Evolutionary conservation across 2,797 vertebrate species (phyloP).

Genomic region (Anableps anableps): DNA sequence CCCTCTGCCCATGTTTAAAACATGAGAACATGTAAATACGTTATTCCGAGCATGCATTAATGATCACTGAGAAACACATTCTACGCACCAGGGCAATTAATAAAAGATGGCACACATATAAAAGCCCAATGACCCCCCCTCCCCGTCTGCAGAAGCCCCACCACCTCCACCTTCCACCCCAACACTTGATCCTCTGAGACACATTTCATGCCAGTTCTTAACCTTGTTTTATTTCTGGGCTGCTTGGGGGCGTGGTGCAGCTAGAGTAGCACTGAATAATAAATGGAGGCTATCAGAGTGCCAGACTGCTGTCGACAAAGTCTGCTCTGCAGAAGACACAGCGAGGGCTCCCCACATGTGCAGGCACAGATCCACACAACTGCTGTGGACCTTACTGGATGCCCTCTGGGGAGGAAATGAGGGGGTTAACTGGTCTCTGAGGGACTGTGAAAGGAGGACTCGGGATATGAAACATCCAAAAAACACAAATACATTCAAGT

Average conservation of each 20-base stretch:
- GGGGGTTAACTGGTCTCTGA: slow-evolving; percentile 69
- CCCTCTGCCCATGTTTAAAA: slow-evolving; percentile 76
- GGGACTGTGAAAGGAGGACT: slow-evolving; percentile 60
- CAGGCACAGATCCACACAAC: slow-evolving; percentile 23
- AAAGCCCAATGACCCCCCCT: slow-evolving; percentile 60
- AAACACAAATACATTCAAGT: slow-evolving; percentile 47
- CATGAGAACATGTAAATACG: slow-evolving; percentile 83
- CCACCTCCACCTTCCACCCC: slow-evolving; percentile 27
- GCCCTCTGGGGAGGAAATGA: slow-evolving; percentile 67
- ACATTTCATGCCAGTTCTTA: slow-evolving; percentile 77
- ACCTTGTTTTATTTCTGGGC: slow-evolving; percentile 77
- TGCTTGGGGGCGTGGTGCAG: slow-evolving; percentile 64
- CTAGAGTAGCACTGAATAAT: slow-evolving; percentile 80
- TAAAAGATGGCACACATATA: slow-evolving; percentile 79
- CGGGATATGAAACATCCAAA: slow-evolving; percentile 53
- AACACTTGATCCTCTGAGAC: slow-evolving; percentile 72
- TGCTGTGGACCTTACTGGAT: slow-evolving; percentile 36
- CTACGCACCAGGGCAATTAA: slow-evolving; percentile 80
- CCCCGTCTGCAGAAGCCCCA: slow-evolving; percentile 36
- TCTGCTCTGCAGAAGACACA: slow-evolving; percentile 52
- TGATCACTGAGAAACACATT: slow-evolving; percentile 76
- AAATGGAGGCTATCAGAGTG: slow-evolving; percentile 74
- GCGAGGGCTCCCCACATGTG: slow-evolving; percentile 17
- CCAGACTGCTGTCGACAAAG: slow-evolving; percentile 48
- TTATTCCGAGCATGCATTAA: slow-evolving; percentile 82